A percentile compares a stretch with the other conserved stretches of the same genome.
These are phyloP conservation scores for Macrostomum lignano DNA, from an alignment of 1,140 invertebrate species.

Conservation along the genomic window DNA sequence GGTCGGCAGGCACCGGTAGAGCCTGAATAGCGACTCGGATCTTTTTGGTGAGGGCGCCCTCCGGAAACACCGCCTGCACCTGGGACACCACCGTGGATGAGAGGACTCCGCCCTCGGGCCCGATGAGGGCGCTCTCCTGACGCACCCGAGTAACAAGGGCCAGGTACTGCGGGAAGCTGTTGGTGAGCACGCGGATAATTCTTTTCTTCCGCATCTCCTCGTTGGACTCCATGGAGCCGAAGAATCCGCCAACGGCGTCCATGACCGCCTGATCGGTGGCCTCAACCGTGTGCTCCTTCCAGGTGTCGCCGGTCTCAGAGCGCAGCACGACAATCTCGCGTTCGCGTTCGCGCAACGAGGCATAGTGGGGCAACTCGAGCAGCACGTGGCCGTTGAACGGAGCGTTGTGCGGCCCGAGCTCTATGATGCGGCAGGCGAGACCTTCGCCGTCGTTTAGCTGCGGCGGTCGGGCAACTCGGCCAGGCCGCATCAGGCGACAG, in stretches of 20 bases:
- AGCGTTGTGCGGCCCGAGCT: constrained; percentile 10
- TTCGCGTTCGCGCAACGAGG: constrained; percentile 64
- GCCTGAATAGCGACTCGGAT: constrained; percentile 49
- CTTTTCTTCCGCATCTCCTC: constrained; percentile 35
- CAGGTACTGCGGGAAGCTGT: constrained; percentile 86
- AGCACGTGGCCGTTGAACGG: constrained; percentile 45
- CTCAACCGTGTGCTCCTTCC: constrained; percentile 75
- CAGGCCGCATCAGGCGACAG: constrained; percentile 8
- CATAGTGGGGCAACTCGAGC: constrained; percentile 82
- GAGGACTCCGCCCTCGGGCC: constrained; percentile 78
- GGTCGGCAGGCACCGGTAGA: constrained; percentile 57
- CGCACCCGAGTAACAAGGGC: constrained; percentile 69
- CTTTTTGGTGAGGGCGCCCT: constrained; percentile 55
- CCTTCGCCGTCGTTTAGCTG: constrained; percentile 5
- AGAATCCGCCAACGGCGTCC: constrained; percentile 32
- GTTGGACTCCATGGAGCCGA: constrained; percentile 6
- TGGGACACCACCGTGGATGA: constrained; percentile 74
- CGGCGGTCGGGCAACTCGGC: constrained; percentile 4
- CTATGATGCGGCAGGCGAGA: constrained; percentile 6
- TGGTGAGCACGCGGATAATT: constrained; percentile 64
- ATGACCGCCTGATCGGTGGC: constrained; percentile 76
- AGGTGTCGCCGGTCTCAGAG: constrained; percentile 76
- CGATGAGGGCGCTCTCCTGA: constrained; percentile 79
- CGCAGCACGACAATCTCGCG: constrained; percentile 73
- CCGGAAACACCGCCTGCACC: constrained; percentile 82